Percentiles rank a stretch among this genome's conserved stretches.
phyloP scores from a whole-genome alignment of 2,113 vertebrate species.

The Hypomesus transpacificus region DNA sequence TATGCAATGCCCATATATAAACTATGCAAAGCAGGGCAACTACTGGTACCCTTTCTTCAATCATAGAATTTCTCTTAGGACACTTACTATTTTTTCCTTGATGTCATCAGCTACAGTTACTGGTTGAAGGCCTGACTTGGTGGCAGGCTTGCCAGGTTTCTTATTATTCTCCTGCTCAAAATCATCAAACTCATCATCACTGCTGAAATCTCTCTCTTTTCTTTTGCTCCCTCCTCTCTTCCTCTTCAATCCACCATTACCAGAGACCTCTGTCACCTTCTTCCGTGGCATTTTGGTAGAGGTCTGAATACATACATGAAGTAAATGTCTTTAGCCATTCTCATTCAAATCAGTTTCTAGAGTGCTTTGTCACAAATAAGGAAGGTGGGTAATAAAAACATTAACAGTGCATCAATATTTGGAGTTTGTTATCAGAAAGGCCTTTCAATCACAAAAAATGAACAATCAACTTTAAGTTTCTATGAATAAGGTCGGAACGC shows the following conservation, averaged over 20 bases:
- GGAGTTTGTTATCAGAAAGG: too few species aligned
- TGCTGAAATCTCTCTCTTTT: conserved; percentile 78
- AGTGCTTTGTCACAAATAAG: too few species aligned
- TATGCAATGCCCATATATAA: neutral
- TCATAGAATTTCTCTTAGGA: neutral
- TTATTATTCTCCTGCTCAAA: conserved; percentile 78
- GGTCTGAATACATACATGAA: conserved; percentile 1
- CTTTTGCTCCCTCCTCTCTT: conserved; percentile 69
- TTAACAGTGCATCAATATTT: too few species aligned
- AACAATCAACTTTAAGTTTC: too few species aligned
- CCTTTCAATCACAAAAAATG: too few species aligned
- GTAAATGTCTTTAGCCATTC: too few species aligned
- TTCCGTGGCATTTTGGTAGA: conserved; percentile 73
- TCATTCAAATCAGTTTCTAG: too few species aligned
- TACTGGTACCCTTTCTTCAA: neutral
- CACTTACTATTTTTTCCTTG: conserved; percentile 85
- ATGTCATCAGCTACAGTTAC: conserved; percentile 82
- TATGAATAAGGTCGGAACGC: too few species aligned
- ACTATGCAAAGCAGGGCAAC: neutral
- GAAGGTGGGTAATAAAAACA: too few species aligned
- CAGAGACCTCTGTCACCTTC: conserved; percentile 76
- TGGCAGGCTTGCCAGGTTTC: conserved; percentile 67
- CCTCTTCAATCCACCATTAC: conserved; percentile 73
- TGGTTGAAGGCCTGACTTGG: conserved; percentile 72
- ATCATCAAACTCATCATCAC: conserved; percentile 76